Base-by-base conservation (phyloP, 2,113 vertebrate genomes). In the Saccopteryx bilineata region DNA sequence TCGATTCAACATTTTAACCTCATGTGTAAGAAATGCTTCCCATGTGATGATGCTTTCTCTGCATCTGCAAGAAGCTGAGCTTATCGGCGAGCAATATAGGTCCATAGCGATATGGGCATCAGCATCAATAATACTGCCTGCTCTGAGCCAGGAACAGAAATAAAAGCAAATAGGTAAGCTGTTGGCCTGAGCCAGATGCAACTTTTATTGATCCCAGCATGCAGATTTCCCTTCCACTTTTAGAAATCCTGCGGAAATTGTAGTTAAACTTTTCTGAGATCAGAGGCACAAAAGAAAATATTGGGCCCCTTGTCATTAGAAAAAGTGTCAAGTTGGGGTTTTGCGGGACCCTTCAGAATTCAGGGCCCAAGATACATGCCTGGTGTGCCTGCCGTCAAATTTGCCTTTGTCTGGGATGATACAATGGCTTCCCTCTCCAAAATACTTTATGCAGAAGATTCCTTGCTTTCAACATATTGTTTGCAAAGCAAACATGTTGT, bases 401-500 rank as follows among this genome's bases (percentile, higher is more conserved):
- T 39, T 39, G 39, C 39, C 39, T 3, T 39, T 39, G 39, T 39
- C 39, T 89, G 48, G 61, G 26, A 28, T 81, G 50, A 90, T 72
- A 74, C 71, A 31, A 95, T 28, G 18, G 18, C 60, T 78, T 83
- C 48, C 78, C 28, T 82, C 48, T n/a, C n/a, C 66, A 23, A 63
- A 61, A 76, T 23, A 58, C 10, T 74, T 74, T 48, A 74, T 52
- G n/a, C 82, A 78, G 52, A 84, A 48, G 31, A 46, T 52, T 78
- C 63, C 72, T 21, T 81, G 39, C 79, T 78, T 50, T 81, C 39
- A 72, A 82, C 10, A 14, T 31, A 21, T 90, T 69, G 92, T 94
- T 92, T 79, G 65, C n/a, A 90, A 92, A 92, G 61, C 1, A 60
- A 39, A 54, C 86, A 82, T 39, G n/a, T 86, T 78, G 18, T 58